Evolutionary conservation across 1,140 invertebrate species (phyloP).

Genomic region (Ganaspis sp.): DNA sequence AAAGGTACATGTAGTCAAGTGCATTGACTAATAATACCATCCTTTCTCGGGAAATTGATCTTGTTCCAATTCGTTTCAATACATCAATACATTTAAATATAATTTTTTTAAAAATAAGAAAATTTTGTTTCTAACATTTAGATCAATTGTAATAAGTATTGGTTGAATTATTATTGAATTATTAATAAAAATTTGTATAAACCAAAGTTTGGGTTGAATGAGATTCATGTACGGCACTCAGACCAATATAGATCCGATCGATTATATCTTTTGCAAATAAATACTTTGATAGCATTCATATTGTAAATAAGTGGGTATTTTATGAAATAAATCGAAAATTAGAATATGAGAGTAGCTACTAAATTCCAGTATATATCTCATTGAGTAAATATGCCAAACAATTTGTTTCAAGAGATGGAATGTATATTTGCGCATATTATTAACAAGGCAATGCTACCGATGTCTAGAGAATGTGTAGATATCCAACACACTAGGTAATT

Average conservation of each 20-base stretch:
- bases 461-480: background rate
- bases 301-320: background rate
- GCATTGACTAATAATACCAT: background rate
- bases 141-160: no score
- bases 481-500: background rate
- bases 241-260: no score
- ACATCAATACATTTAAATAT: no score
- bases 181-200: background rate
- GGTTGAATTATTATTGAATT: no score
- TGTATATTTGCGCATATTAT: constrained; percentile 19
- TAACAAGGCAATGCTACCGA: background rate
- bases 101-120: no score
- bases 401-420: background rate
- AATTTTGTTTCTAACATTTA: no score
- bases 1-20: constrained; percentile 1
- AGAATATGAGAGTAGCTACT: background rate
- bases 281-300: background rate
- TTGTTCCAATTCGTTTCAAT: background rate
- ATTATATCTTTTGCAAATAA: no score
- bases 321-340: background rate
- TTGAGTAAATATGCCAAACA: background rate
- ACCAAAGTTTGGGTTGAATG: no score
- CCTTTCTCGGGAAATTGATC: background rate
- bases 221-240: no score
- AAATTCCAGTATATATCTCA: background rate